phyloP scores from a whole-genome alignment of 1,140 invertebrate species.

The Drosophila paulistorum region DNA sequence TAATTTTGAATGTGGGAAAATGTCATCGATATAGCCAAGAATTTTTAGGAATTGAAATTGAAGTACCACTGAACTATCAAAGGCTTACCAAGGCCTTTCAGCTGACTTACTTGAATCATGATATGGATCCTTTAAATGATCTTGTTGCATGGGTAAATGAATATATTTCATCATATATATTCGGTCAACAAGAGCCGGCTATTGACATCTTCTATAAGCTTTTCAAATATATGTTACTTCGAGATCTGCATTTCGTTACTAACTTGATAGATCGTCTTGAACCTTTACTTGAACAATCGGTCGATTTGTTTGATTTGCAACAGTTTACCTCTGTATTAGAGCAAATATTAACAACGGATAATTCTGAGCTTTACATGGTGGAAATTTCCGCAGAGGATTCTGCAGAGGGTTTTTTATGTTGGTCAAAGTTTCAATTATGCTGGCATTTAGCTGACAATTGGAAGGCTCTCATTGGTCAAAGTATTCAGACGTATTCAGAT shows the following conservation, averaged over 20 bases:
- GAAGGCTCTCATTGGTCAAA: constrained; percentile 23
- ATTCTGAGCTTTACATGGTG: constrained; percentile 30
- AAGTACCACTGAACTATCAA: not conserved
- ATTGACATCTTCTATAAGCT: constrained; percentile 28
- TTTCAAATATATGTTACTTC: constrained; percentile 50
- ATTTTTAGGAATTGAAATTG: constrained; percentile 15
- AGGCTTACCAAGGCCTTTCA: not conserved
- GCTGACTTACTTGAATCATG: not conserved
- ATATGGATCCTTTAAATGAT: constrained; percentile 14
- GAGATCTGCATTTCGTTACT: constrained; percentile 32
- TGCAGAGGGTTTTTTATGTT: constrained; percentile 19
- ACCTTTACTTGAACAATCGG: constrained; percentile 32
- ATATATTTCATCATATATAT: constrained; percentile 17
- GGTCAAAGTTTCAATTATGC: constrained; percentile 41
- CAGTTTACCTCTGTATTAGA: constrained; percentile 30
- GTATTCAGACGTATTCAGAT: constrained; percentile 19
- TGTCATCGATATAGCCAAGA: not conserved
- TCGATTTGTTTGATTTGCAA: not conserved
- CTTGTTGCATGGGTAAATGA: constrained; percentile 23
- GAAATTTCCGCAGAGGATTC: too few relatives aligned
- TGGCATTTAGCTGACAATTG: constrained; percentile 31
- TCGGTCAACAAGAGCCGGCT: not conserved
- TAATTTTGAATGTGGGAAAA: constrained; percentile 34
- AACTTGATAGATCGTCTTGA: constrained; percentile 41
- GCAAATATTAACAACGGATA: not conserved